Evolutionary conservation across 2,797 vertebrate species (phyloP), one percentile per base, ranked within the genome.

Genomic region (Falco biarmicus): DNA sequence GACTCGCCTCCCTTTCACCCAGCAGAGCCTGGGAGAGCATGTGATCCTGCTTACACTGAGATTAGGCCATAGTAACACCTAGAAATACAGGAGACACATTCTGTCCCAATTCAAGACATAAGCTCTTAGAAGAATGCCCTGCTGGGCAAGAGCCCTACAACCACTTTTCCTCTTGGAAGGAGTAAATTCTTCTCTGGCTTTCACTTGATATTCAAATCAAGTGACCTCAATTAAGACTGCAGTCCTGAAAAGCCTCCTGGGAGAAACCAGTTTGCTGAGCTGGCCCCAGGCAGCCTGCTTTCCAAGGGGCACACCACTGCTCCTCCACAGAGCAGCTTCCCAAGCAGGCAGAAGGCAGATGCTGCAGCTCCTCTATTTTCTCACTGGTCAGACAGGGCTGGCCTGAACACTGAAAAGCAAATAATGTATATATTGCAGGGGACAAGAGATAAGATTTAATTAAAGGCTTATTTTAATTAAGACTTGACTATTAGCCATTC

Each of bases 391-490:
- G 47, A 78, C 37, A 68, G 21, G 20, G 26, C 8, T 70, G 68
- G n/a, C 76, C 66, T 54, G 47, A 93, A 61, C 28, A 15, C 18
- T 51, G 59, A 76, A 92, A 83, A 57, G 81, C 32, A 88, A 87
- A 25, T 31, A 50, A 60, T 0, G 0, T 48, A 60, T 71, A 54
- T 34, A 65, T n/a, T 65, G 64, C 57, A 45, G 21, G 65, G 71
- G 51, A 76, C 11, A 77, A 83, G 53, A 84, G 32, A 54, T 7
- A 81, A 89, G 34, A 94, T 34, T 68, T 61, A 90, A 86, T 81
- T 69, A 86, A 87, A 95, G 76, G 59, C 47, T 96, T 82, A 59
- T 87, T 90, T 92, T 83, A 83, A 90, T 81, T 87, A 93, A 91
- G 50, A 57, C 41, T 86, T 78, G 26, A 61, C 47, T 85, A 89